Base-by-base conservation (phyloP, 1,140 invertebrate genomes). In the Hylaeus volcanicus region DNA sequence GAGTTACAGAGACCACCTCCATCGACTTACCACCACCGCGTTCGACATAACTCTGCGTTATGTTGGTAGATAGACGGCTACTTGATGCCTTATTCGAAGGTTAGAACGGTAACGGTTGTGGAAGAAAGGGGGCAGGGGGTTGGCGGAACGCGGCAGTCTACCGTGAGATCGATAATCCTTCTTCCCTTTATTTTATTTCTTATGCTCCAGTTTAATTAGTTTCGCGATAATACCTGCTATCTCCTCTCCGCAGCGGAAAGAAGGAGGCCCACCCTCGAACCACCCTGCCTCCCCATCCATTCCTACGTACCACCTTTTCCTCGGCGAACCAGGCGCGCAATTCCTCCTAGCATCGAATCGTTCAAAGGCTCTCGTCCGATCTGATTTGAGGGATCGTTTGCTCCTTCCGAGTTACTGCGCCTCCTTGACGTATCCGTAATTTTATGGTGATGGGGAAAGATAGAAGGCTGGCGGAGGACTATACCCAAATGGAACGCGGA, bases 121-220 rank as follows among this genome's bases (percentile, higher is more conserved):
- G 26, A 26, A 26, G 26, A 26, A 26, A 26, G 26, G 26, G 26
- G 26, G 26, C 26, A 26, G 26, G 26, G 26, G 26, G 26, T 26
- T 26, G 26, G 53, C 48, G 56, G 68, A 43, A 41, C 56, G 78
- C 1, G 37, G 39, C 11, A n/a, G 56, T 81, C 63, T 70, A 76
- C 55, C 68, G 12, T 2, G 61, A 70, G 79, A 74, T 79, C 89
- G 87, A 89, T 89, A 89, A 88, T 89, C 88, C 39, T 43, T 73
- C 63, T 58, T 65, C 53, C 71, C 68, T 86, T 84, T 90, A 89
- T 91, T 92, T 91, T 89, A 91, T 91, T 92, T 92, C 89, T 92
- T 90, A 91, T 89, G 88, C 88, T 87, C 79, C 84, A 90, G 90
- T 92, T 92, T 92, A 92, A 92, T 92, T 92, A 92, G 91, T 92